A percentile compares a stretch with the other conserved stretches of the same genome.
Conservation (phyloP, 64 coral and sea anemone species). For the Actinia tenebrosa region DNA sequence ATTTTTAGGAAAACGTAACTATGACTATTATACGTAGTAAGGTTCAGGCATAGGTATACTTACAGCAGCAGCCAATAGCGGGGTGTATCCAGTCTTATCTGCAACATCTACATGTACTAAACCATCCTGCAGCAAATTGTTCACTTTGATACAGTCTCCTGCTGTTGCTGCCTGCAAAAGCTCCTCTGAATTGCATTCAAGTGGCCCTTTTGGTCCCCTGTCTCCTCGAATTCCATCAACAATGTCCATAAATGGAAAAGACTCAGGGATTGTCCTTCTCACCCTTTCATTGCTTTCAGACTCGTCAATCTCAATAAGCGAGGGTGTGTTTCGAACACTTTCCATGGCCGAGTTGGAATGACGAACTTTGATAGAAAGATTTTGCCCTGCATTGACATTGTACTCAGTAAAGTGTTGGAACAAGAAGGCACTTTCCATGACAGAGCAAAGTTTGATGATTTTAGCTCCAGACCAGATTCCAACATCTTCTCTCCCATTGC, state of each 20-base stretch:
- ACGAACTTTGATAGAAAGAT: constrained; percentile 66
- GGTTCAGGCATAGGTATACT: constrained; percentile 8
- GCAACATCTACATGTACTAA: constrained; percentile 91
- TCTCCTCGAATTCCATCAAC: constrained; percentile 72
- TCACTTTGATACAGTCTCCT: constrained; percentile 72
- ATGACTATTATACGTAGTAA: no score
- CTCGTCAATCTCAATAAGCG: constrained; percentile 35
- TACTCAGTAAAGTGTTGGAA: constrained; percentile 96
- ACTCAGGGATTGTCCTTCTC: constrained; percentile 48
- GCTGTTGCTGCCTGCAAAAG: constrained; percentile 49
- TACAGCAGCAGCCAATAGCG: constrained; percentile 75
- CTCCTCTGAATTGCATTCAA: constrained; percentile 64
- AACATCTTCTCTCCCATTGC: constrained; percentile 66
- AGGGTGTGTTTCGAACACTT: constrained; percentile 37
- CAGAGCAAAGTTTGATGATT: constrained; percentile 87
- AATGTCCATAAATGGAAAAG: constrained; percentile 81
- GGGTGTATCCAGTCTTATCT: constrained; percentile 98
- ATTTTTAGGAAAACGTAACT: no score
- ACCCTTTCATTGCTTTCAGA: constrained; percentile 11
- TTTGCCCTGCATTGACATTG: constrained; percentile 87
- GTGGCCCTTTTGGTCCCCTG: constrained; percentile 60
- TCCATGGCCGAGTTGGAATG: constrained; percentile 79
- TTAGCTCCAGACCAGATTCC: constrained; percentile 77
- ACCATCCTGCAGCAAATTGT: constrained; percentile 61
- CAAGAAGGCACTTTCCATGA: constrained; percentile 96